These are phyloP conservation scores for Halcyon leucocephala DNA, from an alignment of 2,797 vertebrate genomes.

Conservation along the genomic window DNA sequence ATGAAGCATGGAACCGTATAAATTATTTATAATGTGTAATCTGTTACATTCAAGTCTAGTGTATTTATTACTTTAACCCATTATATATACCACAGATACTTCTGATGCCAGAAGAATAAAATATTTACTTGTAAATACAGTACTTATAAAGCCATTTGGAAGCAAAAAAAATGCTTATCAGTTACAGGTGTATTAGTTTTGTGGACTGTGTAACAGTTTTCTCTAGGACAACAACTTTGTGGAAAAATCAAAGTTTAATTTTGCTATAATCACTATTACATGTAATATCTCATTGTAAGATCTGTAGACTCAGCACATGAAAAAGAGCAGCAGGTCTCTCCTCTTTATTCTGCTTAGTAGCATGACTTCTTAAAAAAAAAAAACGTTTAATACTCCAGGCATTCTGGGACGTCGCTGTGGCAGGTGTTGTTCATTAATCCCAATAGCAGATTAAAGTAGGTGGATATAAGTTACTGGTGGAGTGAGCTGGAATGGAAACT, in stretches of 20 bases:
- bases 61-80: slow-evolving; percentile 46
- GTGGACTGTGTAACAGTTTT: background rate
- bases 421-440: background rate
- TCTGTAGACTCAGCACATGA: background rate
- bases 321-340: background rate
- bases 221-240: background rate
- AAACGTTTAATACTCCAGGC: background rate
- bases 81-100: background rate
- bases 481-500: background rate
- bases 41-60: background rate
- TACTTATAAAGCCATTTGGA: background rate
- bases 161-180: background rate
- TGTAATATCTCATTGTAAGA: background rate
- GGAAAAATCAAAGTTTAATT: background rate
- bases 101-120: background rate
- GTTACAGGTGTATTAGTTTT: background rate
- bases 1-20: slow-evolving; percentile 6
- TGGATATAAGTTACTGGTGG: background rate
- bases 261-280: background rate
- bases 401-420: background rate
- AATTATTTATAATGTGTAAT: slow-evolving; percentile 28
- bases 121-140: background rate
- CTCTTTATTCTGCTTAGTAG: background rate
- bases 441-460: background rate
- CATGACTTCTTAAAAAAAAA: background rate